These are phyloP conservation scores for Marmota flaviventris DNA, from an alignment of 2,113 vertebrate genomes.

Conservation along the genomic window DNA sequence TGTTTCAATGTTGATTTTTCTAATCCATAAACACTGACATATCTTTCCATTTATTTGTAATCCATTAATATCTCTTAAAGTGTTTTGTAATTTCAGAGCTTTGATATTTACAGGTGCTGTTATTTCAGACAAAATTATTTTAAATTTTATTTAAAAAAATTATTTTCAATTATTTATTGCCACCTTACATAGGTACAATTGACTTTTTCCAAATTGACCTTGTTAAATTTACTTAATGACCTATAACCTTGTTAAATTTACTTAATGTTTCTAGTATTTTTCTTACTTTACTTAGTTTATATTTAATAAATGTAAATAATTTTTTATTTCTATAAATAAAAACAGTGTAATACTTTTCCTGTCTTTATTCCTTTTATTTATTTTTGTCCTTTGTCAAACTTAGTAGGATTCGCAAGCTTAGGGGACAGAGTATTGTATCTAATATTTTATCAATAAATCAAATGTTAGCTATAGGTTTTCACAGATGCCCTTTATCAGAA, in stretches of 20 bases:
- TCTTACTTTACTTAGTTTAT: neutral
- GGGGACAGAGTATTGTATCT: neutral
- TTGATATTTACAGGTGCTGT: neutral
- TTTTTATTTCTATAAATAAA: constrained; percentile 2
- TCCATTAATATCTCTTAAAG: neutral
- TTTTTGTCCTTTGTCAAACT: neutral
- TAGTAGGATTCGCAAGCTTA: neutral
- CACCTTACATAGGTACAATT: neutral
- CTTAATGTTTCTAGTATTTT: neutral
- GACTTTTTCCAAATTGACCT: neutral
- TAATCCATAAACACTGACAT: neutral
- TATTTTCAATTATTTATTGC: neutral
- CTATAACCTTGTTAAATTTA: neutral
- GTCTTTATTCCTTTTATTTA: neutral
- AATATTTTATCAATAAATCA: neutral
- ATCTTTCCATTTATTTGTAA: neutral
- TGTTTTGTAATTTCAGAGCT: neutral
- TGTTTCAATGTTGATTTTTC: neutral
- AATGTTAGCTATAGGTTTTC: neutral
- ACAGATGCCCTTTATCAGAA: neutral
- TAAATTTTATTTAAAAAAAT: neutral
- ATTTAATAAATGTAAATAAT: neutral
- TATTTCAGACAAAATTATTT: neutral
- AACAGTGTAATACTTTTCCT: neutral
- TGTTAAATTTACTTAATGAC: too few species aligned